phyloP scores from a whole-genome alignment of 2,797 vertebrate species.

The Mus minutoides region DNA sequence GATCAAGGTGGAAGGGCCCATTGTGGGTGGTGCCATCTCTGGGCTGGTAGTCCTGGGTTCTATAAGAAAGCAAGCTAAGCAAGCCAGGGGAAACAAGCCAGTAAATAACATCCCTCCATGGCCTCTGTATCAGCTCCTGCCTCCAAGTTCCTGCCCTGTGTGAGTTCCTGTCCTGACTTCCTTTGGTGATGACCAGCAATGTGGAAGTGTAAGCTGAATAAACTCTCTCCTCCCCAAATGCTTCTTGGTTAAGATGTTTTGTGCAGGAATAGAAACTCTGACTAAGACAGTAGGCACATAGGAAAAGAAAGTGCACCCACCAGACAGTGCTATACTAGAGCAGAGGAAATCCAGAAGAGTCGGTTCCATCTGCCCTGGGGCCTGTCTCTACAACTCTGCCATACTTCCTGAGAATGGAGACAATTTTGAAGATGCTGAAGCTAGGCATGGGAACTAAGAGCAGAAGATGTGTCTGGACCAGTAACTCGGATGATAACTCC shows the following conservation, averaged over 20 bases:
- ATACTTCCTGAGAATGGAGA: conserved; percentile 64
- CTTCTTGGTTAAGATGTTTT: not conserved
- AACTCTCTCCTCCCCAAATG: not conserved
- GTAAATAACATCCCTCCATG: not conserved
- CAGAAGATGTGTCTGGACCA: not conserved
- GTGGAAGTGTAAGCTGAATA: not conserved
- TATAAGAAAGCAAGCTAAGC: not conserved
- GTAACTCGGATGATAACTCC: not conserved
- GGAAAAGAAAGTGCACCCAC: not conserved
- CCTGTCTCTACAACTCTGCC: conserved; percentile 88
- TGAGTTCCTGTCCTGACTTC: not conserved
- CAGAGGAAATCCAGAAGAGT: conserved; percentile 88
- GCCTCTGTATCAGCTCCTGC: not conserved
- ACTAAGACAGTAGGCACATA: not conserved
- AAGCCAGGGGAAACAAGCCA: not conserved
- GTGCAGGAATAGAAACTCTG: not conserved
- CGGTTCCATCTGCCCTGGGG: conserved; percentile 54
- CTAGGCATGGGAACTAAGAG: not conserved
- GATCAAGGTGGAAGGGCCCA: not conserved
- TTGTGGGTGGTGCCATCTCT: not conserved
- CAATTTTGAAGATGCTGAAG: conserved; percentile 12
- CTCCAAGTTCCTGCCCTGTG: not conserved
- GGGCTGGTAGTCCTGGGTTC: not conserved
- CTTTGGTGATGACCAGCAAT: not conserved
- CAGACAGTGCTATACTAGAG: conserved; percentile 84